A percentile compares a stretch with the other conserved stretches of the same genome.
Conservation (phyloP, 92 coral and sea anemone species). For the Umimayanthus chanpuru region DNA sequence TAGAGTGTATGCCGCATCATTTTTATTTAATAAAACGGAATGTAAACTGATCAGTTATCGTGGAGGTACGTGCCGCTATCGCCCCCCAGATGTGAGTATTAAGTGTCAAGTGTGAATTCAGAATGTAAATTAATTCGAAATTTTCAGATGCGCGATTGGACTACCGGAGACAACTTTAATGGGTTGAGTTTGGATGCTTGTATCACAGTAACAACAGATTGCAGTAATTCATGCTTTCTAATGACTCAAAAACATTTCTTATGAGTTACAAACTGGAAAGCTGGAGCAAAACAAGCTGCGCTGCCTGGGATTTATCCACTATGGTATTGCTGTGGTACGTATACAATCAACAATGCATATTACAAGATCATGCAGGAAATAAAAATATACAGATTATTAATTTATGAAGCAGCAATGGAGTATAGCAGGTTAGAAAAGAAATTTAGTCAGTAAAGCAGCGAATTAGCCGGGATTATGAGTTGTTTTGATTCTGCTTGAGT, state of each 20-base stretch:
- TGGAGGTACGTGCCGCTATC: too few relatives aligned
- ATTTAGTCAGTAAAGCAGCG: constrained; percentile 24
- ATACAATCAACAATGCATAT: constrained; percentile 23
- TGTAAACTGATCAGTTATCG: too few relatives aligned
- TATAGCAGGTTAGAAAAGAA: constrained; percentile 26
- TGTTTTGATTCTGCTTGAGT: constrained; percentile 27
- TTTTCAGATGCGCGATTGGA: too few relatives aligned
- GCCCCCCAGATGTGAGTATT: too few relatives aligned
- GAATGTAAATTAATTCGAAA: too few relatives aligned
- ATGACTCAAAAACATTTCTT: constrained; percentile 3
- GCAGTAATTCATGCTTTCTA: constrained; percentile 6
- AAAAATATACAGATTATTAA: constrained; percentile 22
- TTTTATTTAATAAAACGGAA: neutral
- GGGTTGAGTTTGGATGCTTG: constrained; percentile 17
- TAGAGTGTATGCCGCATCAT: neutral
- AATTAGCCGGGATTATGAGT: constrained; percentile 23
- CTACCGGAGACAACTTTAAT: too few relatives aligned
- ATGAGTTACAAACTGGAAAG: constrained; percentile 5
- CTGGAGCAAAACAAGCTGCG: constrained; percentile 16
- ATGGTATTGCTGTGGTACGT: constrained; percentile 19
- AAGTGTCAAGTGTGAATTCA: too few relatives aligned
- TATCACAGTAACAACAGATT: neutral
- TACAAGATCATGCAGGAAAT: constrained; percentile 11
- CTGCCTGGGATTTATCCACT: constrained; percentile 14
- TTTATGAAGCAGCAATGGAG: constrained; percentile 21